Evolutionary conservation across 2,888 invertebrate species (phyloP).

Genomic region (Prosopocoilus inquinatus): DNA sequence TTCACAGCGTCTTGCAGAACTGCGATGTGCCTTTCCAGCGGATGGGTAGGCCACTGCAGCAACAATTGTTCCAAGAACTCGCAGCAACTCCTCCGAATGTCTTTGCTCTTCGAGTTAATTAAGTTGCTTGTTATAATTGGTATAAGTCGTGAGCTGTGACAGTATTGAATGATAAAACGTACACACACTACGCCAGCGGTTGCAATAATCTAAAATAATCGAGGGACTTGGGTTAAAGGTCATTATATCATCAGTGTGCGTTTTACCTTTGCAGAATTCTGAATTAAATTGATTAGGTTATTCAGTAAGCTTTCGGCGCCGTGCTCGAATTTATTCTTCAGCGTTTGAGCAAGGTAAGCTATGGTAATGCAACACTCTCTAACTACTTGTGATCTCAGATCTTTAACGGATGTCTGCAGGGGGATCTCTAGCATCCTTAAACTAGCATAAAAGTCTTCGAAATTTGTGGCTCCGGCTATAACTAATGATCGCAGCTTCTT

Average conservation of each 20-base stretch:
- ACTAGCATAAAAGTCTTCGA: constrained; percentile 71
- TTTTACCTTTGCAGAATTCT: constrained; percentile 90
- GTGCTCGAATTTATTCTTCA: constrained; percentile 81
- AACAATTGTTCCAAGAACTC: constrained; percentile 83
- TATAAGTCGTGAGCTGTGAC: constrained; percentile 76
- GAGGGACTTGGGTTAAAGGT: background rate
- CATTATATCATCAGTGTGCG: background rate
- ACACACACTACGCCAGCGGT: constrained; percentile 84
- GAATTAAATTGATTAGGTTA: constrained; percentile 83
- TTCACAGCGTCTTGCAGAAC: constrained; percentile 80
- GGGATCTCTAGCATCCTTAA: constrained; percentile 79
- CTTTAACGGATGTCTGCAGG: constrained; percentile 79
- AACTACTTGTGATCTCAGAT: constrained; percentile 87
- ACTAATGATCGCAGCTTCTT: constrained; percentile 83
- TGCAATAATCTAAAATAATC: constrained; percentile 70
- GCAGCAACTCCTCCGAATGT: constrained; percentile 76
- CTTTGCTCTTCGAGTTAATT: constrained; percentile 83
- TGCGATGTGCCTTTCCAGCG: constrained; percentile 77
- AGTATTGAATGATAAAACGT: constrained; percentile 82
- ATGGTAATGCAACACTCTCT: constrained; percentile 95
- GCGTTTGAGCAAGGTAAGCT: constrained; percentile 83
- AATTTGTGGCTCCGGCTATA: constrained; percentile 71
- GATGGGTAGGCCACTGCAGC: constrained; percentile 81
- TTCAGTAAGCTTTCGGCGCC: constrained; percentile 82
- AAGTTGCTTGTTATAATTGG: constrained; percentile 76